Base-by-base conservation (phyloP, 2,113 vertebrate genomes). In the Amphiprion ocellaris region DNA sequence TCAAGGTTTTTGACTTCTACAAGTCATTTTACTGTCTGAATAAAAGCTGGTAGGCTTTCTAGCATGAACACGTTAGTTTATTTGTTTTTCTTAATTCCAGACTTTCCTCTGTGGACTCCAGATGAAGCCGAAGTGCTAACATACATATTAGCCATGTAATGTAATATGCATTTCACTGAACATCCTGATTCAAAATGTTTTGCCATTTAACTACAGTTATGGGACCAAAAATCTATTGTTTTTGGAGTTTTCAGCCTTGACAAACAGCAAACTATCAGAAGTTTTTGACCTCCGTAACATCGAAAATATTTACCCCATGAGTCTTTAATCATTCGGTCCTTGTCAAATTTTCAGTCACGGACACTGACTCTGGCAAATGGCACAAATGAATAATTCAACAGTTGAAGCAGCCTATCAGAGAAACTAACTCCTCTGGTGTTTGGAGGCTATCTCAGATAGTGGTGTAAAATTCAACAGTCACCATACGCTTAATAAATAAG, bases 341-440 rank as follows among this genome's bases (percentile, higher is more conserved):
- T 4, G 63, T 54, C 52, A 37, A 69, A 70, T 61, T 79, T 49
- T 69, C 63, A 61, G 71, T 80, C 80, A 85, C 41, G 0, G 74
- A 61, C 56, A 49, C 19, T 0, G 69, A 82, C 37, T 72, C 66
- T 56, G 19, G 30, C 44, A 86, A 83, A 77, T 55, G 74, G 73
- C 78, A 63, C 52, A 64, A 14, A 86, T 90, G 64, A 90, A 92
- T 88, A 82, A 93, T 94, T 91, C 89, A 92, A 52, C 37, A 62
- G 61, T 2, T 44, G 28, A 71, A 50, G 69, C 54, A 46, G 10
- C 54, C 75, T 81, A 79, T 89, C 64, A 87, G 63, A 81, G 67
- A 63, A 55, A 72, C 54, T 62, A 41, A 66, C 10, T 59, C 75
- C 74, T 84, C 76, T 79, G 77, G 74, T 85, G 72, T 76, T 78